Conservation (phyloP, 2,797 vertebrate genomes). For the Potorous gilbertii region DNA sequence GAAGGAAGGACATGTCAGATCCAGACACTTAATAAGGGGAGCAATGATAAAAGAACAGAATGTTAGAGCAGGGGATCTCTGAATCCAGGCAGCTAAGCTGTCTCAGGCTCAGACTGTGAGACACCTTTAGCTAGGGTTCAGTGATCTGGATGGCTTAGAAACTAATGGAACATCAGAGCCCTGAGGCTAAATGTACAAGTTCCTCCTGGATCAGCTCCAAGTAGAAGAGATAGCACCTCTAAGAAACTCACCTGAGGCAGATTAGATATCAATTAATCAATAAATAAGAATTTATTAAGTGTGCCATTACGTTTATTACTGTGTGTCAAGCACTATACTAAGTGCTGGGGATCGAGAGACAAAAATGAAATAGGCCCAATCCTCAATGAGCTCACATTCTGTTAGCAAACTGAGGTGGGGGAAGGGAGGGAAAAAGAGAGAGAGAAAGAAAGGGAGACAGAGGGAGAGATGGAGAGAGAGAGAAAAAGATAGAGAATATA, state of each 20-base stretch:
- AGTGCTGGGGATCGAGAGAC: neutral
- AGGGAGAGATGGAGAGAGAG: too few species aligned
- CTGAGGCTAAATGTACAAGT: neutral
- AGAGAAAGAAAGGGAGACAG: too few species aligned
- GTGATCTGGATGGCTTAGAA: neutral
- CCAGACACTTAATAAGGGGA: neutral
- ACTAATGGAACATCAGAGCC: neutral
- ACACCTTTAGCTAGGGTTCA: neutral
- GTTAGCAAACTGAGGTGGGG: neutral
- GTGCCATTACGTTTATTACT: too few species aligned
- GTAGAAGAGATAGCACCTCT: neutral
- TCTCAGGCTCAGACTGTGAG: neutral
- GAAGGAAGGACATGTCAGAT: neutral
- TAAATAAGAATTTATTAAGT: neutral
- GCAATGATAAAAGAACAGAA: neutral
- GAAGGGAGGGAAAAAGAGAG: too few species aligned
- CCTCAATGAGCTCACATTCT: neutral
- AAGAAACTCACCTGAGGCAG: neutral
- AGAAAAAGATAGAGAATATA: neutral
- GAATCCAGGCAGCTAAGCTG: neutral
- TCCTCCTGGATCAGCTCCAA: neutral
- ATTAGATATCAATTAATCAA: neutral
- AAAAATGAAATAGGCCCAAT: neutral
- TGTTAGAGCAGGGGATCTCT: neutral
- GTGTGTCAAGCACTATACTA: neutral